Conservation (phyloP, 2,797 vertebrate genomes). For the Capromys pilorides region DNA sequence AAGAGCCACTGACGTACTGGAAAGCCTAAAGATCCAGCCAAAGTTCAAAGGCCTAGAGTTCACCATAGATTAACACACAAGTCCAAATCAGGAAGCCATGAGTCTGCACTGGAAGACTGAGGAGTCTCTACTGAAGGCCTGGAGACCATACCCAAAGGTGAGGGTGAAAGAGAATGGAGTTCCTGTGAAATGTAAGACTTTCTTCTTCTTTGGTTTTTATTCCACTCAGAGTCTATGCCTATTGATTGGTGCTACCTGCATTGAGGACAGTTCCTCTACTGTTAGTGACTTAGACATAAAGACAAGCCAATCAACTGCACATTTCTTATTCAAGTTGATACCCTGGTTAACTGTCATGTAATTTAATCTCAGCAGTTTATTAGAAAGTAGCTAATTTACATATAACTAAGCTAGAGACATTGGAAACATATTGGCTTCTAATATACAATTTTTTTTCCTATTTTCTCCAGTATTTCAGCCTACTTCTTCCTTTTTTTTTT, state of each 20-base stretch:
- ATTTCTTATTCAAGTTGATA: not conserved
- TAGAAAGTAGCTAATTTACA: not conserved
- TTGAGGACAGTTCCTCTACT: not conserved
- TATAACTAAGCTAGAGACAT: not conserved
- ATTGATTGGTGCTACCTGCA: not conserved
- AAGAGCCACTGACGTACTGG: not conserved
- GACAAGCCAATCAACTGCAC: not conserved
- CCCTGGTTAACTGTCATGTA: not conserved
- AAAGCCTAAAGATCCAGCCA: not conserved
- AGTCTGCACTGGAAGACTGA: not conserved
- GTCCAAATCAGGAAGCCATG: not conserved
- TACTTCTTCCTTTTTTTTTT: no score
- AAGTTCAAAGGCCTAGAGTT: not conserved
- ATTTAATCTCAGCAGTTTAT: not conserved
- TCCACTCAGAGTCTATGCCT: not conserved
- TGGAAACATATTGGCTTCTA: not conserved
- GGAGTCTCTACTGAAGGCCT: not conserved
- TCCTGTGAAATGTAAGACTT: not conserved
- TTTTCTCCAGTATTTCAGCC: not conserved
- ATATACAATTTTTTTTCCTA: fast-evolving
- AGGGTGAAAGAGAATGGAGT: not conserved
- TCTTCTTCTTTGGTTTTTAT: not conserved
- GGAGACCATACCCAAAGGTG: not conserved
- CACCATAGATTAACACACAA: not conserved
- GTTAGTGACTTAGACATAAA: not conserved